Percentiles rank a stretch among this genome's conserved stretches.
Conservation (phyloP, 2,113 vertebrate genomes). For the Mandrillus leucophaeus region DNA sequence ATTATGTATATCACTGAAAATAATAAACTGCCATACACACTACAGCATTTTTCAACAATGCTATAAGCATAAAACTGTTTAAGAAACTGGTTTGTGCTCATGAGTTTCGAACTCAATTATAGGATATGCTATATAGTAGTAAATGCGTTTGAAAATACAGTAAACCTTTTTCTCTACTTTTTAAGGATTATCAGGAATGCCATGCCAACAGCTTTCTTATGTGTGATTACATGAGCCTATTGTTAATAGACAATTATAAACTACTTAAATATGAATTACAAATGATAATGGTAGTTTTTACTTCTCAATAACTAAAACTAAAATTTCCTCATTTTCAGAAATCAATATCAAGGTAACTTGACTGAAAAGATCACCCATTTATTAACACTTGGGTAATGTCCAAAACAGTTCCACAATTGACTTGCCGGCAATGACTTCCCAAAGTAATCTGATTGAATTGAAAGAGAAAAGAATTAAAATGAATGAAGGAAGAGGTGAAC, state of each 20-base stretch:
- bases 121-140: neutral
- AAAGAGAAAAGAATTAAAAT: conserved; percentile 85
- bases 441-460: conserved; percentile 82
- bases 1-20: conserved; percentile 23
- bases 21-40: neutral
- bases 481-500: conserved; percentile 84
- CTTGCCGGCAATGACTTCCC: conserved; percentile 82
- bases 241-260: conserved; percentile 65
- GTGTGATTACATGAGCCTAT: conserved; percentile 56
- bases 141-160: neutral
- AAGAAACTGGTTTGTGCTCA: conserved; percentile 42
- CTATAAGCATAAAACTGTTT: conserved; percentile 29
- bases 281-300: conserved; percentile 58
- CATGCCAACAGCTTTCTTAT: neutral
- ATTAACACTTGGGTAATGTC: conserved; percentile 82
- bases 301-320: conserved; percentile 51
- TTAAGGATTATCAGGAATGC: neutral
- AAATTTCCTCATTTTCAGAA: conserved; percentile 34
- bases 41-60: conserved; percentile 10
- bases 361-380: conserved; percentile 68
- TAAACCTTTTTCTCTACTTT: neutral
- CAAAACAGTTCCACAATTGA: conserved; percentile 79
- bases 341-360: conserved; percentile 60
- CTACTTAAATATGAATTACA: conserved; percentile 70
- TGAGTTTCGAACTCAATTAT: conserved; percentile 17